Percentiles rank a stretch among this genome's conserved stretches.
phyloP scores from a whole-genome alignment of 1,140 invertebrate species.

The Lasioglossum albipes region DNA sequence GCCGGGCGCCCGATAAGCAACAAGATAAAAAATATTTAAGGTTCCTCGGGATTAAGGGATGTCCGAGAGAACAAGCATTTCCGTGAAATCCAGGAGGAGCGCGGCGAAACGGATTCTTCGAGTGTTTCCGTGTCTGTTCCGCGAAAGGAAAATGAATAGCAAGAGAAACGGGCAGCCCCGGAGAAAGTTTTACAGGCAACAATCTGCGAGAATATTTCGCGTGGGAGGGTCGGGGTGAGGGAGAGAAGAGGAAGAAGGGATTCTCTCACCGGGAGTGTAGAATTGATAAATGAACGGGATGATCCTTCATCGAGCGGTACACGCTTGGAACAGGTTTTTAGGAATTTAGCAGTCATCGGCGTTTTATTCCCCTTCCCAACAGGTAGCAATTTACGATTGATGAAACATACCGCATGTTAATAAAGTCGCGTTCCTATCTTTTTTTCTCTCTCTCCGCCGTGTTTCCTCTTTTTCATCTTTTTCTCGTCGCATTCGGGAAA shows the following conservation, averaged over 20 bases:
- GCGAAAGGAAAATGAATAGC: not conserved
- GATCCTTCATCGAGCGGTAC: not conserved
- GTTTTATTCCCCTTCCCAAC: not conserved
- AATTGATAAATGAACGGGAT: slow-evolving; percentile 2
- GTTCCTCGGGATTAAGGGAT: too few species aligned
- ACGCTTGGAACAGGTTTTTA: slow-evolving; percentile 4
- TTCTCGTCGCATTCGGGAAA: not conserved
- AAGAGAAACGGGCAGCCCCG: not conserved
- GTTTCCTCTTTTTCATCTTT: not conserved
- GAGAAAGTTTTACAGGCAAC: not conserved
- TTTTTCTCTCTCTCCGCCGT: too few species aligned
- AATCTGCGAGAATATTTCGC: not conserved
- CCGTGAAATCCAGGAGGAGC: not conserved
- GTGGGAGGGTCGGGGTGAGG: too few species aligned
- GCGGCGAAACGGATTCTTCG: not conserved
- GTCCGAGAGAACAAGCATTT: too few species aligned
- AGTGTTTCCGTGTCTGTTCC: not conserved
- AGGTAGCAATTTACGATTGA: slow-evolving; percentile 1
- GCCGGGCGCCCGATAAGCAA: too few species aligned
- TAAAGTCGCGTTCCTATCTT: not conserved
- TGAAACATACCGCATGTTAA: slow-evolving; percentile 7
- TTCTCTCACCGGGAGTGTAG: slow-evolving; percentile 1
- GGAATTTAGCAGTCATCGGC: not conserved
- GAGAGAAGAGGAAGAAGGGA: not conserved
- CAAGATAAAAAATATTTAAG: too few species aligned